Evolutionary conservation across 2,797 vertebrate genomes (phyloP), one percentile per base, ranked within the genome.

Genomic region (Onychomys torridus): DNA sequence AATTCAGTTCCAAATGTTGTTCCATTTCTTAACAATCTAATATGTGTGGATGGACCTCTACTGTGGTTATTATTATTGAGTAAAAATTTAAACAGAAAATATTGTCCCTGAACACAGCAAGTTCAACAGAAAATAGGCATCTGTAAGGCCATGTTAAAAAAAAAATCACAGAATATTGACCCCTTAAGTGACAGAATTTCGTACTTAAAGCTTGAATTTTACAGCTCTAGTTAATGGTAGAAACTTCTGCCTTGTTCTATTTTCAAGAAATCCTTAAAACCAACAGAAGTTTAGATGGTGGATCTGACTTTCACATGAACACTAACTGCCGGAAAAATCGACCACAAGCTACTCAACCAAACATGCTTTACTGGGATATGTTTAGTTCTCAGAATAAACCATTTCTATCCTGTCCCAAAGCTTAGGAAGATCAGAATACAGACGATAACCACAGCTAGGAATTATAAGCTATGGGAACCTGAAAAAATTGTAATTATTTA

Each of bases 401-500:
- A 73, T 88, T 92, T 71, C 65, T 97, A 55, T 90, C 94, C 94
- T 63, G 5, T 91, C 90, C 96, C 83, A 95, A 93, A 76, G 83
- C 79, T 93, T 77, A 84, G 37, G 69, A 73, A 90, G 65, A 95
- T 77, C 96, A 95, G 52, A 77, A 89, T 69, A 55, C 59, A 85
- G 59, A 92, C 69, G 87, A 94, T 88, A 97, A 97, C 94, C 89
- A 81, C 67, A 95, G 89, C 76, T 89, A 96, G 95, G 95, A 97
- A 97, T 97, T 95, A 97, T 61, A 96, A 96, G 93, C 95, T 96
- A 95, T 93, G 96, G 91, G 96, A 98, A 97, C 89, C 40, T 84
- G 87, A 96, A 91, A 91, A 94, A 97, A 96, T 93, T 88, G 43
- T 95, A 97, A 97, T 97, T 97, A 97, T 97, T 97, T 97, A 98